These are phyloP conservation scores for Pantelozetes paolii DNA, from an alignment of 2,888 invertebrate species.

Conservation along the genomic window DNA sequence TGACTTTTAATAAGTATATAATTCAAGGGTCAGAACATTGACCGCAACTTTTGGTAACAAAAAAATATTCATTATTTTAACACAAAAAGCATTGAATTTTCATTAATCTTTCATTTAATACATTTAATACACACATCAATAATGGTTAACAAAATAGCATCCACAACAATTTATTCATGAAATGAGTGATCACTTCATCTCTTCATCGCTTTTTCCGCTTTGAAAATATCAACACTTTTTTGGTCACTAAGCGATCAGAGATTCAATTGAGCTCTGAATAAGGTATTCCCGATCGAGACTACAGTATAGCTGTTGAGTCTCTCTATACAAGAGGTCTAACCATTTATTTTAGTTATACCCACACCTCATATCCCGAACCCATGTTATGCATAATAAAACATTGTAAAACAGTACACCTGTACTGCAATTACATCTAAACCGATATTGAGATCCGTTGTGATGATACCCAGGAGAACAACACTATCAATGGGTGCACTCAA, in stretches of 20 bases:
- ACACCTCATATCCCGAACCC: not conserved
- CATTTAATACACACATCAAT: not conserved
- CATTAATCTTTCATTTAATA: not conserved
- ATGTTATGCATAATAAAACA: not conserved
- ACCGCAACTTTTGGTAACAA: not conserved
- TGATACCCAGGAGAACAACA: not conserved
- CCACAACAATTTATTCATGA: not conserved
- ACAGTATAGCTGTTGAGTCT: not conserved
- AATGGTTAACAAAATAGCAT: not conserved
- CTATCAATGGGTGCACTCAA: not conserved
- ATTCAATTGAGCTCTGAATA: not conserved
- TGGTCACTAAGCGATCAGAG: not conserved
- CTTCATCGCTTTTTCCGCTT: not conserved
- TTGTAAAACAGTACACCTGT: not conserved
- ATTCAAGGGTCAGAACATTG: not conserved
- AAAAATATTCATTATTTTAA: not conserved
- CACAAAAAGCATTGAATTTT: not conserved
- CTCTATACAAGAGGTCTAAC: not conserved
- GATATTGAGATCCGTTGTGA: not conserved
- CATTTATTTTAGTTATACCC: not conserved
- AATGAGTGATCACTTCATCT: constrained; percentile 23
- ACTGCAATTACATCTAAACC: not conserved
- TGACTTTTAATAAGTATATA: not conserved
- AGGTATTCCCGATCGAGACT: not conserved
- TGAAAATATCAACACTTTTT: not conserved